These are phyloP conservation scores for Zosterops hypoxanthus DNA, from an alignment of 2,113 vertebrate species.

Conservation along the genomic window DNA sequence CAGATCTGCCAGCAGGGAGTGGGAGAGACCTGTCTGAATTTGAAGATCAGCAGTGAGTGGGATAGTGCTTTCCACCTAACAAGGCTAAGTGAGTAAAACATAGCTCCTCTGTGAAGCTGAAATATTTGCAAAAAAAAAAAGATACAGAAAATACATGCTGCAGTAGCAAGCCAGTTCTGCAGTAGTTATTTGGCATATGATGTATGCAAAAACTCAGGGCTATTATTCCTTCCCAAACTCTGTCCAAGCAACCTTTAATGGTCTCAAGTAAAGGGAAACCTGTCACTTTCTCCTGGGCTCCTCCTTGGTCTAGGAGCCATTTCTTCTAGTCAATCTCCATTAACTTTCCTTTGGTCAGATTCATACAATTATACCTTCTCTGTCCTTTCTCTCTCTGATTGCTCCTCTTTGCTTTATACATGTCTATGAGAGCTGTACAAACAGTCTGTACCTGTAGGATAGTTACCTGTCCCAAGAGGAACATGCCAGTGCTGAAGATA, in stretches of 20 bases:
- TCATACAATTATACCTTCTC: neutral
- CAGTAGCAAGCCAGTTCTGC: neutral
- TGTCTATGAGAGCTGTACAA: neutral
- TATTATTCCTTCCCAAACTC: neutral
- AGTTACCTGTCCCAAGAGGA: constrained; percentile 14
- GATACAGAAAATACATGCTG: neutral
- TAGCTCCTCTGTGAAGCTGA: neutral
- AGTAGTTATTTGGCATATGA: neutral
- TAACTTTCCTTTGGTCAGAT: neutral
- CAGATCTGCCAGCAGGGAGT: neutral
- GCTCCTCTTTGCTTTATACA: neutral
- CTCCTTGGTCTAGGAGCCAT: neutral
- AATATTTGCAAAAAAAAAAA: neutral
- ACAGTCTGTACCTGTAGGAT: neutral
- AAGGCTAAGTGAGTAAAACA: neutral
- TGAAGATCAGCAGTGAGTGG: neutral
- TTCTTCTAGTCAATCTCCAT: neutral
- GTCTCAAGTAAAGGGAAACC: neutral
- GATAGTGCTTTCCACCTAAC: neutral
- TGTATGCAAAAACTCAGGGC: neutral
- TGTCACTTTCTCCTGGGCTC: neutral
- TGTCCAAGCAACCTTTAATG: neutral
- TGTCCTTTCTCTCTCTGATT: neutral
- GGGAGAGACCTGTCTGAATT: neutral
- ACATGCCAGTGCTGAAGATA: neutral